Base-by-base conservation (phyloP, 2,888 invertebrate species). In the Volucella zonaria region DNA sequence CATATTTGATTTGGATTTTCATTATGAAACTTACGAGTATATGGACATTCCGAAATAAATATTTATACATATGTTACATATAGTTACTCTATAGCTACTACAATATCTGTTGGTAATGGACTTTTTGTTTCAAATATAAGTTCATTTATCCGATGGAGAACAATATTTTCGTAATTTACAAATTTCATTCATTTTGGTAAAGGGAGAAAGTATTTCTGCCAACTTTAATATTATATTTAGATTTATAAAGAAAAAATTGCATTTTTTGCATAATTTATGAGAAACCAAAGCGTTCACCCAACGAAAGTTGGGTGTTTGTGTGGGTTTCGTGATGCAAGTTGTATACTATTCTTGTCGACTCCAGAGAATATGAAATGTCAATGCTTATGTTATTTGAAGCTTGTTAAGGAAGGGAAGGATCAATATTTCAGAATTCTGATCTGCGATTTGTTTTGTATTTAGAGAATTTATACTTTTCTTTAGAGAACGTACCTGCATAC, bases 391-490 rank as follows among this genome's bases (percentile, higher is more conserved):
- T 18, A 59, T 54, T 79, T 51, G 58, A 49, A 58, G 54, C 58
- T 64, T 76, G 59, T 76, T 59, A 15, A 62, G 59, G 62, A 38
- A 52, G 62, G 62, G 23, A 58, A 70, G 47, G 54, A 78, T 82
- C 67, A 61, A 61, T 73, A 78, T 78, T 78, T 82, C 73, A 62
- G 78, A 78, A 73, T 82, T 11, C 61, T 78, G 49, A 78, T 67
- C 73, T 73, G 67, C 31, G 78, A 56, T 71, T 71, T 64, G 42
- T 47, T 38, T 47, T 67, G 49, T 49, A 62, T 42, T 54, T 68
- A 56, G 82, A 61, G 62, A 77, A 45, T 71, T 77, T 64, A n/a
- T 66, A 76, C 54, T 81, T 43, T 42, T 75, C 80, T 40, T 58
- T 68, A 12, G 59, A 61, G 73, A 58, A 43, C 23, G 31, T n/a